Evolutionary conservation across 2,888 invertebrate species (phyloP).

Genomic region (Sympetrum striolatum): DNA sequence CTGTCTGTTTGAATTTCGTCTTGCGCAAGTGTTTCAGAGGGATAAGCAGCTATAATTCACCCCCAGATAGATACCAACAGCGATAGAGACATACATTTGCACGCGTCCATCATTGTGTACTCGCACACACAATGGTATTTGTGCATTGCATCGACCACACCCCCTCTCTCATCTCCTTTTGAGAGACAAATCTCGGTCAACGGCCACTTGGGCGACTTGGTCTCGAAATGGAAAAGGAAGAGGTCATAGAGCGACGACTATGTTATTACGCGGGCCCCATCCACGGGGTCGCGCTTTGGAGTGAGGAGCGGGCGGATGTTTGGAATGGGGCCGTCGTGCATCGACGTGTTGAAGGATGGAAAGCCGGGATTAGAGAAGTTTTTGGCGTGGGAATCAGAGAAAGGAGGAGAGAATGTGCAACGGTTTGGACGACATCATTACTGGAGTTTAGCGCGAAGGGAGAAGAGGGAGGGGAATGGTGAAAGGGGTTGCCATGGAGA

Average conservation of each 20-base stretch:
- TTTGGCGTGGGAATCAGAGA: no score
- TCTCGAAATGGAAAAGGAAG: not conserved
- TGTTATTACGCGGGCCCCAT: not conserved
- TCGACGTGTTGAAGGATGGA: conserved; percentile 28
- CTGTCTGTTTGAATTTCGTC: no score
- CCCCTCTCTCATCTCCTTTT: not conserved
- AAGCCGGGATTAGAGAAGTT: conserved; percentile 29
- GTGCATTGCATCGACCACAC: not conserved
- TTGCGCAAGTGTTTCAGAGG: no score
- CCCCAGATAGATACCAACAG: not conserved
- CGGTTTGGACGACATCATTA: conserved; percentile 17
- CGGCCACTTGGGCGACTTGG: not conserved
- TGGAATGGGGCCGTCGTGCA: not conserved
- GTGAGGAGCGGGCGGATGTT: not conserved
- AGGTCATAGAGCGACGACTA: not conserved
- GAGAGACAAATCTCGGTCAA: not conserved
- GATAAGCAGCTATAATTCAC: no score
- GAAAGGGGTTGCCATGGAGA: not conserved
- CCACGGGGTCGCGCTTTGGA: not conserved
- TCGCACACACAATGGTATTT: not conserved
- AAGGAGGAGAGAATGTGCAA: not conserved
- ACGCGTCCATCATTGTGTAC: not conserved
- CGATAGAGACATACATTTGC: not conserved
- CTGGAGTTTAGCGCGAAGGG: not conserved
- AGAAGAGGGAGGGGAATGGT: not conserved